Base-by-base conservation (phyloP, 2,888 invertebrate species). In the Coenonympha glycerion region DNA sequence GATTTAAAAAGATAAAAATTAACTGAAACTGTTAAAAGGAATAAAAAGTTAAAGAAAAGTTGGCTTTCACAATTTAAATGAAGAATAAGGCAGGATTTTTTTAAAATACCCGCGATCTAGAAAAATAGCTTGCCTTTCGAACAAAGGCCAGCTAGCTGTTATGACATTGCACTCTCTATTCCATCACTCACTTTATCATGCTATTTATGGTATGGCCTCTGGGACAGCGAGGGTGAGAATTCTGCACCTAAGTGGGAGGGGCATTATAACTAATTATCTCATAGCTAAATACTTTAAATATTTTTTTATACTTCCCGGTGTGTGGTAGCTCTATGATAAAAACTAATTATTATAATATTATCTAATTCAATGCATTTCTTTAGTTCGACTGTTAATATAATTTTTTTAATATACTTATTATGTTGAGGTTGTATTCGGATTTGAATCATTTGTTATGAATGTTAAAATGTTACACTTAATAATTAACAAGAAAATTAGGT, bases 351-450 rank as follows among this genome's bases (percentile, higher is more conserved):
- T n/a, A n/a, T n/a, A n/a, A n/a, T 72, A 68, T 69, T 73, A 73
- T 67, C 64, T 62, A 63, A 68, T 57, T 61, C 59, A 58, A 44
- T 69, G 76, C 82, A 79, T 82, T 83, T 81, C 74, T 13, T 33
- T 31, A 66, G 73, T 74, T 77, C 76, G 76, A 77, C 75, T 78
- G 73, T 77, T 72, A 50, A 52, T 60, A 53, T 57, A 61, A 54
- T 39, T 57, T 48, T 58, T 71, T 49, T 39, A 15, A 13, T 13
- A 15, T 15, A n/a, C 3, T 39, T 24, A 39, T 11, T 40, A 34
- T 45, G 33, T 55, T 70, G 63, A 70, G 68, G 71, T 73, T 69
- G 66, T 68, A 59, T 59, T 58, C 53, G 55, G 50, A 60, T 55
- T 53, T 31, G 16, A 16, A 16, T 13, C 6, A 13, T 33, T 33